Percentiles rank a stretch among this genome's conserved stretches.
Evolutionary conservation across 2,888 invertebrate species (phyloP).

Genomic region (Drosophila siamana): DNA sequence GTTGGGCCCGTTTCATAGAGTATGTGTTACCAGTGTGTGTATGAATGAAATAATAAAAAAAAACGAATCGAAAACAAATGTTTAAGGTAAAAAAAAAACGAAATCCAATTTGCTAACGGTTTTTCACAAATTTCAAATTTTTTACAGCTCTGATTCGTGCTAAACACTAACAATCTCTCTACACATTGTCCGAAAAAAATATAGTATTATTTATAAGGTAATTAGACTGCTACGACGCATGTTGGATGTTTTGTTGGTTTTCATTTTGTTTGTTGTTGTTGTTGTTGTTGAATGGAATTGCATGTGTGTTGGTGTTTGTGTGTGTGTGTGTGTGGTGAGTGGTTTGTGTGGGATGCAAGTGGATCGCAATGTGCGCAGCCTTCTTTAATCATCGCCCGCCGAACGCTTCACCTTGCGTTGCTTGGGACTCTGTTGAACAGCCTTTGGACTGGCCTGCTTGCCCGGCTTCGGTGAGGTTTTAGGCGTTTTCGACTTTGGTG

Average conservation of each 20-base stretch:
- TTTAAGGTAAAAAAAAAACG: conserved; percentile 10
- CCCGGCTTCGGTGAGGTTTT: conserved; percentile 86
- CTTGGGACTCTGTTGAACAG: conserved; percentile 89
- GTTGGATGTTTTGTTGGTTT: conserved; percentile 25
- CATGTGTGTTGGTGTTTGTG: conserved; percentile 22
- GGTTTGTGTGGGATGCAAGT: conserved; percentile 7
- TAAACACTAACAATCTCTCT: conserved; percentile 73
- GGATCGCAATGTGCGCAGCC: conserved; percentile 36
- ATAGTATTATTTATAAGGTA: conserved; percentile 44
- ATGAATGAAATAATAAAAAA: conserved; percentile 9
- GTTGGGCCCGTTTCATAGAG: conserved; percentile 20
- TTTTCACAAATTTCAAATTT: conserved; percentile 19
- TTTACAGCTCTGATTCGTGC: conserved; percentile 18
- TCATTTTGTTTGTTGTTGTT: conserved; percentile 6
- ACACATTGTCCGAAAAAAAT: conserved; percentile 44
- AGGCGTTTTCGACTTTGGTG: conserved; percentile 88
- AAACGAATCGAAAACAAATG: conserved; percentile 12
- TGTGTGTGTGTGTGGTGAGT: conserved; percentile 27
- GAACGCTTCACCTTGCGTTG: conserved; percentile 91
- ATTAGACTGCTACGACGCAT: conserved; percentile 48
- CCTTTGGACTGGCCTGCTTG: conserved; percentile 88
- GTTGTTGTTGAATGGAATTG: conserved; percentile 20
- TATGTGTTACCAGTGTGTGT: conserved; percentile 11
- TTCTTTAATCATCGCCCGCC: conserved; percentile 88
- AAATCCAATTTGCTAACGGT: conserved; percentile 30